Evolutionary conservation across 2,888 invertebrate genomes (phyloP).

Genomic region (Ceriagrion tenellum): DNA sequence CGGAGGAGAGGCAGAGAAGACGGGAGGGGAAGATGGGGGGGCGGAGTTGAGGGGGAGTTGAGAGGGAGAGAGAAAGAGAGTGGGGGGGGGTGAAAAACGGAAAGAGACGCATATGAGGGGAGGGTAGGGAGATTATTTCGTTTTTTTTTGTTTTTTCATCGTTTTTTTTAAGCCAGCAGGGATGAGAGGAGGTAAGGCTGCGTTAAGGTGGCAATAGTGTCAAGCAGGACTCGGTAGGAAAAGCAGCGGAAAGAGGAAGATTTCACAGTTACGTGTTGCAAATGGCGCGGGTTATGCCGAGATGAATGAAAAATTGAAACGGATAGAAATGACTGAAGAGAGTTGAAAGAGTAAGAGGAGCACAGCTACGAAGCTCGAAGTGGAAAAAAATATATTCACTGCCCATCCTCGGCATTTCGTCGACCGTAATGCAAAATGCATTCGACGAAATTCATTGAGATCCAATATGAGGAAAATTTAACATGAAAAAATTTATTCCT

Average conservation of each 20-base stretch:
- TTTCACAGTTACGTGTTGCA: background rate
- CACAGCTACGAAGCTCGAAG: background rate
- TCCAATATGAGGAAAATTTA: background rate
- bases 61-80: background rate
- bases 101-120: background rate
- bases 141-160: too few species aligned
- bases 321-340: background rate
- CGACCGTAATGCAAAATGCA: background rate
- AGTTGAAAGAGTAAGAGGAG: background rate
- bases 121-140: background rate
- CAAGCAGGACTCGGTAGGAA: background rate
- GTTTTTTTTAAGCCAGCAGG: too few species aligned
- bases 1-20: constrained; percentile 5
- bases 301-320: constrained; percentile 16
- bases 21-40: background rate
- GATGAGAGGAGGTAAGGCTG: background rate
- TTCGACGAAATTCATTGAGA: background rate
- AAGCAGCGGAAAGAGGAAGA: background rate
- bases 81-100: background rate
- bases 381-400: background rate
- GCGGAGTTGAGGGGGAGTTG: background rate
- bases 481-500: background rate
- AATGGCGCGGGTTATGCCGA: background rate
- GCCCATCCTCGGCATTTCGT: background rate
- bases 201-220: background rate